Conservation (phyloP, 2,888 invertebrate species). For the Timema cristinae region DNA sequence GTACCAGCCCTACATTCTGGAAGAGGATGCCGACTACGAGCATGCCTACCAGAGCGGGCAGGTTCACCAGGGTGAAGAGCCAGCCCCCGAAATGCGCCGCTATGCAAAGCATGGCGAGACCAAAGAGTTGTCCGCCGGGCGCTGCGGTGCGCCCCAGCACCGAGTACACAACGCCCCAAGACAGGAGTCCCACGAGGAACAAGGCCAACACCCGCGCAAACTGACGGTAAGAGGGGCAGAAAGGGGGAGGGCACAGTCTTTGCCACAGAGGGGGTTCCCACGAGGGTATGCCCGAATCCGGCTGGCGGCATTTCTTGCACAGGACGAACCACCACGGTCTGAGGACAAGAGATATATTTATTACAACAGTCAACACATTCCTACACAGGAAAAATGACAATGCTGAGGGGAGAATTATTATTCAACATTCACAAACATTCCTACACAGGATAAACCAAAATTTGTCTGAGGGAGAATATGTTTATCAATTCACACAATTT, state of each 20-base stretch:
- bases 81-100: conserved; percentile 80
- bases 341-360: conserved; percentile 58
- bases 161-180: conserved; percentile 57
- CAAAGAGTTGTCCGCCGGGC: conserved; percentile 79
- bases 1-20: conserved; percentile 68
- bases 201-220: conserved; percentile 73
- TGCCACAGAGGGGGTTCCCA: conserved; percentile 83
- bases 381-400: too few species aligned
- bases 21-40: conserved; percentile 73
- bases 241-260: conserved; percentile 75
- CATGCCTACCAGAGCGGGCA: conserved; percentile 86
- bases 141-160: conserved; percentile 71
- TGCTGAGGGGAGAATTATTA: too few species aligned
- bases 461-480: too few species aligned
- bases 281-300: conserved; percentile 49
- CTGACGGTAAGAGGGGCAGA: conserved; percentile 80
- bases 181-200: conserved; percentile 55
- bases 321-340: conserved; percentile 77
- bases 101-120: conserved; percentile 68
- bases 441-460: too few species aligned
- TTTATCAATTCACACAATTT: too few species aligned
- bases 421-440: too few species aligned
- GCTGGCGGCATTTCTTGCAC: conserved; percentile 67
- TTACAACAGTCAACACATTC: conserved; percentile 46
- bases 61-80: conserved; percentile 70